phyloP scores from a whole-genome alignment of 2,888 invertebrate genomes.

The Tricholauxania praeusta region DNA sequence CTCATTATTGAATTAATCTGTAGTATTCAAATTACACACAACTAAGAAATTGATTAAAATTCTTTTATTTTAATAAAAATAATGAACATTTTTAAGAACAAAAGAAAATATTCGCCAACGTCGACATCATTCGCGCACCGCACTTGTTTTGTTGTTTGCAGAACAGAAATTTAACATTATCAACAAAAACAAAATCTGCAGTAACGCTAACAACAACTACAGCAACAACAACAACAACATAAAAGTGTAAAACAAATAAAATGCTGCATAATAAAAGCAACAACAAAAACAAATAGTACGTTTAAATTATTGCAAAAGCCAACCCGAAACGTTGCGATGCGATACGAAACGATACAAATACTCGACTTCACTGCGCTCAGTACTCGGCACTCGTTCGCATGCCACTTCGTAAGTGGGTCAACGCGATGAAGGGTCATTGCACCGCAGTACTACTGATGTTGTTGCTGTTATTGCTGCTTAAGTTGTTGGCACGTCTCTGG shows the following conservation, averaged over 20 bases:
- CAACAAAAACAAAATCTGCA: conserved; percentile 39
- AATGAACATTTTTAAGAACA: conserved; percentile 1
- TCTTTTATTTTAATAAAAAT: too few species aligned
- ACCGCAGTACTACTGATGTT: conserved; percentile 50
- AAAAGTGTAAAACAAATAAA: conserved; percentile 17
- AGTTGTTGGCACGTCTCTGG: conserved; percentile 42
- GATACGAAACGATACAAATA: conserved; percentile 48
- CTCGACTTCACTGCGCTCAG: conserved; percentile 49
- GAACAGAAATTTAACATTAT: too few species aligned
- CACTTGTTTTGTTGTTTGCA: too few species aligned
- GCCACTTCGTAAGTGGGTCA: conserved; percentile 69
- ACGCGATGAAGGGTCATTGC: conserved; percentile 69
- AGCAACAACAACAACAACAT: conserved; percentile 37
- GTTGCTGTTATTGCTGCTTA: too few species aligned
- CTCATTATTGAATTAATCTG: conserved; percentile 41
- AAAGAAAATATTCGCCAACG: conserved; percentile 10
- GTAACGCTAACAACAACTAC: conserved; percentile 38
- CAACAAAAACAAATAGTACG: background rate
- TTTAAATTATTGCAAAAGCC: conserved; percentile 44
- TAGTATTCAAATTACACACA: background rate
- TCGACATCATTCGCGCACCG: conserved; percentile 20
- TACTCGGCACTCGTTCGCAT: conserved; percentile 56
- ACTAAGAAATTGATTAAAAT: conserved; percentile 20
- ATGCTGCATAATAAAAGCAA: conserved; percentile 14
- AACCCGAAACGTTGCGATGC: conserved; percentile 29